Conservation (phyloP, 2,797 vertebrate species). For the Sebastiscus albofasciatus region DNA sequence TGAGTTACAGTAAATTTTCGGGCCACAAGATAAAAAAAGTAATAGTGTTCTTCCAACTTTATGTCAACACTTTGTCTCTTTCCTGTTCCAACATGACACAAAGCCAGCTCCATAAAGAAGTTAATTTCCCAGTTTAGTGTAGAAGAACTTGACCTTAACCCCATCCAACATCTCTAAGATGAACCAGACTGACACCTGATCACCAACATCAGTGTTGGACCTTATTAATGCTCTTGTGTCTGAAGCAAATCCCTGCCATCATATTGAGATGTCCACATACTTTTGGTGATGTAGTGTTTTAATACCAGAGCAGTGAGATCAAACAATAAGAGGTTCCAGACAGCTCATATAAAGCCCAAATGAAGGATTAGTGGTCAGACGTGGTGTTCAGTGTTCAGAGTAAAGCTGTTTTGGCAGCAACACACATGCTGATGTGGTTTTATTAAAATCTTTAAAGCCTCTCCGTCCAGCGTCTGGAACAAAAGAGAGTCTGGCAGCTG, state of each 20-base stretch:
- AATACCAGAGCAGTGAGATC: background rate
- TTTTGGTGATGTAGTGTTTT: too few relatives aligned
- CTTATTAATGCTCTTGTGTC: too few relatives aligned
- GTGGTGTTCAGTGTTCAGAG: background rate
- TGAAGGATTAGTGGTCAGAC: background rate
- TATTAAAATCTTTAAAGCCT: conserved; percentile 4
- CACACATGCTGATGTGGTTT: conserved; percentile 2
- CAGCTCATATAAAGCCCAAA: background rate
- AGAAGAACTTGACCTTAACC: too few relatives aligned
- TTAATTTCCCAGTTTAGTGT: rapidly evolving
- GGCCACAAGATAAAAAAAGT: too few relatives aligned
- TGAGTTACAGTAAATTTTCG: too few relatives aligned
- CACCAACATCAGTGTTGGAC: too few relatives aligned
- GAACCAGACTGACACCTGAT: too few relatives aligned
- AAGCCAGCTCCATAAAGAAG: too few relatives aligned
- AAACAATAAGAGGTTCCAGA: background rate
- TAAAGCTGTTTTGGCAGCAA: background rate
- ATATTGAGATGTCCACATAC: background rate
- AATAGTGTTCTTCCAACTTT: too few relatives aligned
- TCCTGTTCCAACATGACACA: too few relatives aligned
- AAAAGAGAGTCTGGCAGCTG: background rate
- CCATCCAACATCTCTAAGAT: too few relatives aligned
- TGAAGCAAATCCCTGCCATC: background rate
- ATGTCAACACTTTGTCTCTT: too few relatives aligned
- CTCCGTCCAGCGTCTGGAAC: background rate